phyloP scores from a whole-genome alignment of 2,888 invertebrate genomes.

The Chymomyza caudatula region DNA sequence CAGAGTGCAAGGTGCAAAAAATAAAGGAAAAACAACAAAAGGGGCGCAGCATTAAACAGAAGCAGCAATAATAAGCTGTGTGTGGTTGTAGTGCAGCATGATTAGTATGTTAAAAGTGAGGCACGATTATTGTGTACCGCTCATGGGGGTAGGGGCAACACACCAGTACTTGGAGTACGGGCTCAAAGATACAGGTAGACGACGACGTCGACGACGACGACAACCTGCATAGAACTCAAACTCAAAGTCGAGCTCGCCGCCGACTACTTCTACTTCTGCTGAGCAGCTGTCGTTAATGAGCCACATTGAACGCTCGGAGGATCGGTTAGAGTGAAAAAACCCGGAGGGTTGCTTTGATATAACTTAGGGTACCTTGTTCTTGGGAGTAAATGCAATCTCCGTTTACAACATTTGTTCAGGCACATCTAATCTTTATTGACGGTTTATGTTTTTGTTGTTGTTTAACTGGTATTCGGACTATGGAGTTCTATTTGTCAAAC shows the following conservation, averaged over 20 bases:
- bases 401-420: slow-evolving; percentile 34
- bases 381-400: slow-evolving; percentile 58
- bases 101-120: slow-evolving; percentile 49
- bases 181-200: slow-evolving; percentile 31
- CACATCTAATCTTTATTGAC: slow-evolving; percentile 64
- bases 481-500: slow-evolving; percentile 65
- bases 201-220: slow-evolving; percentile 35
- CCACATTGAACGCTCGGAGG: slow-evolving; percentile 9
- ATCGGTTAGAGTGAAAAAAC: slow-evolving; percentile 15
- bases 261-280: slow-evolving; percentile 17
- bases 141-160: slow-evolving; percentile 23
- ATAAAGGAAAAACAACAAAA: slow-evolving; percentile 11
- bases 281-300: slow-evolving; percentile 71
- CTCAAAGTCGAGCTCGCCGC: too few species aligned
- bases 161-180: neutral
- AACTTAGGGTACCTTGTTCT: slow-evolving; percentile 9
- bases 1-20: slow-evolving; percentile 65
- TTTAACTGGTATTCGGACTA: slow-evolving; percentile 9
- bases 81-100: slow-evolving; percentile 31
- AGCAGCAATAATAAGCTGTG: slow-evolving; percentile 60
- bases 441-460: slow-evolving; percentile 28
- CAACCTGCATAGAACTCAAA: neutral
- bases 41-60: slow-evolving; percentile 49
- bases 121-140: slow-evolving; percentile 2
- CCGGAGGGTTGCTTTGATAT: neutral